phyloP scores from a whole-genome alignment of 2,113 vertebrate species.

The Mystacornis crossleyi region DNA sequence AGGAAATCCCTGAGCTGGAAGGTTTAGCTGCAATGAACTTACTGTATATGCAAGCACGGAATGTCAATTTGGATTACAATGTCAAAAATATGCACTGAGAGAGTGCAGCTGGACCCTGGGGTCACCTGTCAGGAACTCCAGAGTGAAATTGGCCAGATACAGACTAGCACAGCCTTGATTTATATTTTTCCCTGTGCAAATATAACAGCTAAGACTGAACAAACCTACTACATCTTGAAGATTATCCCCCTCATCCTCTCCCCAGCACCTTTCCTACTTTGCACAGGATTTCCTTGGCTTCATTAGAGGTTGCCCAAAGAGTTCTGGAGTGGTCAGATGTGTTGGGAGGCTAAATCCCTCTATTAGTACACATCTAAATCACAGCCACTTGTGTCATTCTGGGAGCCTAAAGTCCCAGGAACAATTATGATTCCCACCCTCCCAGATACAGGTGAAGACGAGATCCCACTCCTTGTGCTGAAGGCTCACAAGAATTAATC shows the following conservation, averaged over 20 bases:
- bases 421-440: background rate
- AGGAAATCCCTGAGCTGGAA: constrained; percentile 50
- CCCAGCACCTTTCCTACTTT: background rate
- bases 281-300: background rate
- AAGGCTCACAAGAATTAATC: background rate
- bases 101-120: background rate
- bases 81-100: constrained; percentile 35
- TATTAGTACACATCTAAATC: background rate
- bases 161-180: background rate
- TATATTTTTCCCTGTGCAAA: background rate
- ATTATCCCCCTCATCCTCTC: background rate
- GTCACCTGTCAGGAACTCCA: constrained; percentile 53
- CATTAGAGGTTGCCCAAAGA: background rate
- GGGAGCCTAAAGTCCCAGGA: background rate
- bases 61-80: constrained; percentile 13
- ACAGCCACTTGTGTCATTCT: background rate
- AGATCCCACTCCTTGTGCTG: background rate
- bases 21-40: constrained; percentile 55
- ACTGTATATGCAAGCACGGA: constrained; percentile 13
- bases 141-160: constrained; percentile 30
- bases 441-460: background rate
- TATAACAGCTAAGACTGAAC: background rate
- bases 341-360: background rate
- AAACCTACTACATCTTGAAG: background rate
- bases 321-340: background rate